phyloP scores from a whole-genome alignment of 1,140 invertebrate genomes.

The Platyscapa corneri region DNA sequence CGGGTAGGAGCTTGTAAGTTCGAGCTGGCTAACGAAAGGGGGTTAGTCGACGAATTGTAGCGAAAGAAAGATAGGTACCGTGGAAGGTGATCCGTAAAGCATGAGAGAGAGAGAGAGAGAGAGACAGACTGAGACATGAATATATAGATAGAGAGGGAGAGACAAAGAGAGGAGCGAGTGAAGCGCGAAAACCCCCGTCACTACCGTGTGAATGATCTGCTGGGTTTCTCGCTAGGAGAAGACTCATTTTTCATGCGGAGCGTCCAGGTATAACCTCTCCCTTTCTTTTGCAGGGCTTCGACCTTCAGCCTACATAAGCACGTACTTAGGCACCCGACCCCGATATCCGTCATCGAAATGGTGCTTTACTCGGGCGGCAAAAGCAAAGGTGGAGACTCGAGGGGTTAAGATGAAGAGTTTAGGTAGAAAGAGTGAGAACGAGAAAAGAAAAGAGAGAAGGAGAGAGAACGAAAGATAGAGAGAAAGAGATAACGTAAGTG shows the following conservation, averaged over 20 bases:
- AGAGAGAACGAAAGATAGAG: slow-evolving; percentile 6
- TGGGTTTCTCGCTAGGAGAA: slow-evolving; percentile 49
- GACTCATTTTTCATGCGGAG: slow-evolving; percentile 61
- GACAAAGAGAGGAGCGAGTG: background rate
- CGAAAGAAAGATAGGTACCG: slow-evolving; percentile 36
- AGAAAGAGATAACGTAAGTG: background rate
- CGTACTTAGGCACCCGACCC: slow-evolving; percentile 52
- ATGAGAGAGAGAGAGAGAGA: background rate
- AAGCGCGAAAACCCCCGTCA: slow-evolving; percentile 45
- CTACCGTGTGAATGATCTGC: slow-evolving; percentile 50
- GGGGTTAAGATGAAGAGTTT: slow-evolving; percentile 50
- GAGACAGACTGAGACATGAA: background rate
- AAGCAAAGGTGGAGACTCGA: background rate
- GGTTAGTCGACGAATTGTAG: slow-evolving; percentile 48
- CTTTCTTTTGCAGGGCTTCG: slow-evolving; percentile 51
- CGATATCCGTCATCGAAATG: slow-evolving; percentile 60
- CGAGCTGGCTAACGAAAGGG: slow-evolving; percentile 53
- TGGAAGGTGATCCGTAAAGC: background rate
- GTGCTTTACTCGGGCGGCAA: slow-evolving; percentile 33
- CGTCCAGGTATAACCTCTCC: slow-evolving; percentile 17
- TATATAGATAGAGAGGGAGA: background rate
- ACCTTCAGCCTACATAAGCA: slow-evolving; percentile 61
- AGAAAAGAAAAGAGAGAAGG: background rate
- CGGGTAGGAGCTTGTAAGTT: background rate
- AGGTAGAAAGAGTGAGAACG: background rate